A percentile compares a stretch with the other conserved stretches of the same genome.
Conservation (phyloP, 2,797 vertebrate species). For the Cynodonichthys magdalenae region DNA sequence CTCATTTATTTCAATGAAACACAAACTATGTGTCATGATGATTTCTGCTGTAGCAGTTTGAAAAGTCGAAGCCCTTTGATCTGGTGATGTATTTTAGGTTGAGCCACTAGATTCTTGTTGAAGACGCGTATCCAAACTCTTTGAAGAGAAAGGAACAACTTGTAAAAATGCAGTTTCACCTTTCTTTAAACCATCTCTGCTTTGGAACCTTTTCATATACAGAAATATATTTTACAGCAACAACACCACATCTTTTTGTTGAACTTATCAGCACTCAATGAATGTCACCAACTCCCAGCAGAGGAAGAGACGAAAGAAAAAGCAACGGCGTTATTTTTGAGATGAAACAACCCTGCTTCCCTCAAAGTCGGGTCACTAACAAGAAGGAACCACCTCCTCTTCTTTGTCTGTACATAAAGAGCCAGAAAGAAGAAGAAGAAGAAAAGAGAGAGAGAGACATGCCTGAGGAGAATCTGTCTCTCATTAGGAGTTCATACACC, state of each 20-base stretch:
- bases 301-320: conserved; percentile 14
- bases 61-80: conserved; percentile 61
- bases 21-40: conserved; percentile 35
- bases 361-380: conserved; percentile 52
- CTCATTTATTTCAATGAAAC: conserved; percentile 39
- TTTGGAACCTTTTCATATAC: conserved; percentile 11
- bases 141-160: conserved; percentile 60
- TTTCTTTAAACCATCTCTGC: conserved; percentile 6
- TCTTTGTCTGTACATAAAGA: conserved; percentile 63
- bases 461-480: conserved; percentile 50
- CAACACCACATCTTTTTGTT: neutral
- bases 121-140: conserved; percentile 33
- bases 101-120: conserved; percentile 42
- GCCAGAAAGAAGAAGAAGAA: conserved; percentile 21
- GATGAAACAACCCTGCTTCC: conserved; percentile 43
- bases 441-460: conserved; percentile 35
- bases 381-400: conserved; percentile 51
- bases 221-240: conserved; percentile 14
- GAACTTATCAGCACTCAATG: conserved; percentile 25
- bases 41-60: conserved; percentile 18
- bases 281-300: conserved; percentile 37
- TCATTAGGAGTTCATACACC: conserved; percentile 53
- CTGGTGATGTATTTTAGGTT: conserved; percentile 32
- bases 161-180: conserved; percentile 23
- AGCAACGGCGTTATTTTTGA: conserved; percentile 6